Base-by-base conservation (phyloP, 2,888 invertebrate genomes). In the Pammene aurita region DNA sequence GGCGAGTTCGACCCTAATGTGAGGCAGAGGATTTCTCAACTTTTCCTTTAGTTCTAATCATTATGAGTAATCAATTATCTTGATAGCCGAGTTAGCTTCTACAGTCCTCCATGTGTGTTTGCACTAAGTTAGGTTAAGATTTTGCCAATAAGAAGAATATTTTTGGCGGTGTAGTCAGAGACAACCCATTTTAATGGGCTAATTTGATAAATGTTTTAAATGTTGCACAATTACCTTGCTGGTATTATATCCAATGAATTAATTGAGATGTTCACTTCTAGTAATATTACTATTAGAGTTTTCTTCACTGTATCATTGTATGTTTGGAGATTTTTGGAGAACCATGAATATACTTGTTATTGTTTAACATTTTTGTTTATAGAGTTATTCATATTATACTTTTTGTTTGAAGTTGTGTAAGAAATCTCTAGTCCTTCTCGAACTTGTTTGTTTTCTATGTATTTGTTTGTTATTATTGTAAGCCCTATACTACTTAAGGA, bases 351-450 rank as follows among this genome's bases (percentile, higher is more conserved):
- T 48, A 14, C 46, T 41, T 54, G 63, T 16, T 11, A 34, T 58
- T 57, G n/a, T 42, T 42, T 54, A 58, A 50, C 7, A 16, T 52
- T 67, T 66, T 26, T 26, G 26, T 26, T 26, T 26, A 4, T 26
- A 26, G n/a, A n/a, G 26, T 26, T 1, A 26, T 42, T 13, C 26
- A 48, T 16, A 10, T 52, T 58, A 18, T 64, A 50, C 44, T 38
- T 57, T 58, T 63, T 38, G 52, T 48, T 67, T 60, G 14, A 9
- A 46, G 10, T 42, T 50, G 34, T 56, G 4, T 61, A 56, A 62
- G 42, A 11, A 44, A 64, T 52, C 50, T 63, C 68, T 68, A 68
- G 68, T 64, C 68, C 48, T 42, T 14, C 44, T 14, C 4, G 34
- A 54, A 54, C 38, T 38, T 44, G 44, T 14, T 64, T 64, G 41